Evolutionary conservation across 2,888 invertebrate genomes (phyloP), one percentile per base, ranked within the genome.

Genomic region (Callinectes sapidus): DNA sequence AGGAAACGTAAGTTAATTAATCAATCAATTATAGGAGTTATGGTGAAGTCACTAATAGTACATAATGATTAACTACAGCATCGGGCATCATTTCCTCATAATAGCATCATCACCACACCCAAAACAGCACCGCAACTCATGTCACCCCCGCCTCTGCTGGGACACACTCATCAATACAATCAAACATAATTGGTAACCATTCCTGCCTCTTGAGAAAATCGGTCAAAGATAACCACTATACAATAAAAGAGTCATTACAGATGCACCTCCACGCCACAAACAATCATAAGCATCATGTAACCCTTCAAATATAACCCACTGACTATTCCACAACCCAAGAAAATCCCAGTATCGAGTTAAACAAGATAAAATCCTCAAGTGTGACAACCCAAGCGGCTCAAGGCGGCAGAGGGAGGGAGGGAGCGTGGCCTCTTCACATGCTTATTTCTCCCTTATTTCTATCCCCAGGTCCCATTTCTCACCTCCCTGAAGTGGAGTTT

Each of bases 401-500:
- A 28, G 71, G 71, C 71, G 71, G 71, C 28, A n/a, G 71, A 28
- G 35, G 81, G 81, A 81, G 81, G 81, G 81, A 81, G 81, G 81
- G 81, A 81, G 81, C 81, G 35, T 81, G 81, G 14, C 32, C 81
- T 16, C 35, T 35, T 77, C 32, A 77, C 87, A 28, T 6, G 18
- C 87, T 54, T 13, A 28, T 54, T 23, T 87, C 18, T 16, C 10
- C 35, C 54, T 87, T 87, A 48, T 48, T 2, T 28, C 16, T 48
- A 2, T n/a, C 18, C 6, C 23, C 23, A 87, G 28, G 14, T 14
- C 28, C 3, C 28, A 13, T 87, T n/a, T 0, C 92, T 87, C 77
- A 92, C 93, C 85, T 94, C 92, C 89, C 93, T 92, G 61, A 92
- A 94, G 48, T 91, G 91, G 2, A 94, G 89, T 88, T 94, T 94